A percentile compares a stretch with the other conserved stretches of the same genome.
These are phyloP conservation scores for Campoletis sonorensis DNA, from an alignment of 1,140 invertebrate species.

Conservation along the genomic window DNA sequence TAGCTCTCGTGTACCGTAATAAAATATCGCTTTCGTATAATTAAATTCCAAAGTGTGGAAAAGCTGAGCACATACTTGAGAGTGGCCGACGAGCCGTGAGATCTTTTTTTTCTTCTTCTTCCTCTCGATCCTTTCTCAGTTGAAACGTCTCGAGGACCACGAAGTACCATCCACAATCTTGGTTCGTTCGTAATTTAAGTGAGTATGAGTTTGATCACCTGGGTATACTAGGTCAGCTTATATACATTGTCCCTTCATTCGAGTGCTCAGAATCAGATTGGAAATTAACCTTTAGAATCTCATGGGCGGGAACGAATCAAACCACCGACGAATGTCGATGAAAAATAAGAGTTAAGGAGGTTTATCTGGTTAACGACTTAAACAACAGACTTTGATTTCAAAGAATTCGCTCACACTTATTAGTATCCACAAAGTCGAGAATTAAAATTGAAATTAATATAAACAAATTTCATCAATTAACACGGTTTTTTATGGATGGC, in stretches of 20 bases:
- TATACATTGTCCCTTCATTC: neutral
- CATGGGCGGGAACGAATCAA: no score
- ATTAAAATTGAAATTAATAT: no score
- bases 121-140: neutral
- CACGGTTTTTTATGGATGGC: no score
- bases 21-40: conserved; percentile 12
- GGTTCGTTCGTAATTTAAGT: neutral
- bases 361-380: no score
- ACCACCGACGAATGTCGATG: no score
- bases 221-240: neutral
- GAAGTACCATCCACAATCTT: neutral
- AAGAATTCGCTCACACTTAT: no score
- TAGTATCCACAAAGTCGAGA: no score
- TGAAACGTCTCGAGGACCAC: neutral
- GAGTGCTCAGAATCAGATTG: neutral
- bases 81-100: neutral
- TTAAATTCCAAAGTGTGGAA: conserved; percentile 1
- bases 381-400: no score
- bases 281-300: no score
- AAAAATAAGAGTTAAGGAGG: no score
- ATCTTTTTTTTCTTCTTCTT: neutral
- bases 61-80: neutral
- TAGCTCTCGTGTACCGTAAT: neutral
- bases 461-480: no score
- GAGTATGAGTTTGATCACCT: neutral